Base-by-base conservation (phyloP, 2,113 vertebrate species). In the Sclerurus mexicanus region DNA sequence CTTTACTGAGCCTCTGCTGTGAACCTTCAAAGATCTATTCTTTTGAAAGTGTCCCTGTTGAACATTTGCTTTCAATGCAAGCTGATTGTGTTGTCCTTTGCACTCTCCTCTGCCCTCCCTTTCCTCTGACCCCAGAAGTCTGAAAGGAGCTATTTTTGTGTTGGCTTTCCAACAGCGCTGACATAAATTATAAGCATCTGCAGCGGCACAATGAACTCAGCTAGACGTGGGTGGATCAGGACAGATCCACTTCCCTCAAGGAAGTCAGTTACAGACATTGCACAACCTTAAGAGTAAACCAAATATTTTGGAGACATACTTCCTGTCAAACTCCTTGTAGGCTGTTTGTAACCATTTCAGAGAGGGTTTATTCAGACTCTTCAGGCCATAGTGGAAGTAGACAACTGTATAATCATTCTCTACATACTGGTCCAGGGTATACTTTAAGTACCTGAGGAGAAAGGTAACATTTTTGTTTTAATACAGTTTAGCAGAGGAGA, bases 301-400 rank as follows among this genome's bases (percentile, higher is more conserved):
- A 68, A 71, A 16, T 42, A 30, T 69, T 89, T 69, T 25, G 56
- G 87, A 76, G 55, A 97, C 98, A 1, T 92, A 99, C 98, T 98
- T 99, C 80, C 99, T 96, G 97, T 99, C 99, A 8, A 99, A 99
- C 93, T 99, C 98, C 91, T 94, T 85, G 97, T 98, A 99, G 27
- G 99, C 98, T 3, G 97, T 97, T 94, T 98, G 98, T 4, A 99
- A 90, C 98, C 99, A 99, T 63, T 97, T 94, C 42, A 99, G 90
- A 1, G 98, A 98, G 0, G 98, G 98, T 79, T 99, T 99, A 96
- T 99, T 99, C 85, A 78, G 91, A 98, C 98, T 99, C 91, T 96
- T 98, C 87, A 99, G 98, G 10, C 98, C 98, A 1, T 98, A 94
- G 82, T 99, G 99, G 89, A 99, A 99, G 93, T 98, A 99, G 22